Evolutionary conservation across 2,113 vertebrate genomes (phyloP), one percentile per base, ranked within the genome.

Genomic region (Steatornis caripensis): DNA sequence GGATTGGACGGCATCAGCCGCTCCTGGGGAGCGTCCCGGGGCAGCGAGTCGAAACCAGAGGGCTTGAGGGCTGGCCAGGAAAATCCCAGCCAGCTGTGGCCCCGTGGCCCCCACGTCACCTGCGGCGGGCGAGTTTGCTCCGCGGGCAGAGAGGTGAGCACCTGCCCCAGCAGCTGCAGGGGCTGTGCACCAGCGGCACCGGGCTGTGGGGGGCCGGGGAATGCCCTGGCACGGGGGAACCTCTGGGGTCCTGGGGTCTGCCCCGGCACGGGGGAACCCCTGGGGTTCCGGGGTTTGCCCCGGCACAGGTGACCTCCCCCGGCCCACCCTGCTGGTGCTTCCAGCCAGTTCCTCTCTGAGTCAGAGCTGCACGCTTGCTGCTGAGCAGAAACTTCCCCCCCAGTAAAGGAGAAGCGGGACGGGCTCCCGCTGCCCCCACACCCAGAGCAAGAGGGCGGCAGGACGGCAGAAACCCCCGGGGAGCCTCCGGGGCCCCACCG

Each of bases 291-390:
- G 43, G 68, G 48, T 37, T 80, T 84, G 84, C 53, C 75, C 69
- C 1, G 26, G 39, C 32, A 26, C 43, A 3, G 89, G 68, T 46
- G 66, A 77, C 10, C 58, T 49, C n/a, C 43, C 43, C 21, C 11
- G 1, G 23, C 46, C 27, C 32, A 2, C 29, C 34, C 64, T 11
- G 11, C 5, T 1, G 6, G 8, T 0, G 11, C 75, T 32, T 46
- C 68, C 27, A 2, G 41, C 12, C 4, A 1, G 18, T 95, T 95
- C 95, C 92, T 72, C 7, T 97, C 51, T 96, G 97, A 97, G 48
- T 95, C 92, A 96, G 77, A 91, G 77, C 74, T 2, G 2, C 24
- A 15, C 24, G 4, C 34, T 55, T 1, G 41, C 21, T n/a, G 78
- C 83, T 2, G 5, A 43, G 86, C 81, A 72, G 84, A 39, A 94